Percentiles rank a stretch among this genome's conserved stretches.
Conservation (phyloP, 2,113 vertebrate genomes). For the Mixornis gularis region DNA sequence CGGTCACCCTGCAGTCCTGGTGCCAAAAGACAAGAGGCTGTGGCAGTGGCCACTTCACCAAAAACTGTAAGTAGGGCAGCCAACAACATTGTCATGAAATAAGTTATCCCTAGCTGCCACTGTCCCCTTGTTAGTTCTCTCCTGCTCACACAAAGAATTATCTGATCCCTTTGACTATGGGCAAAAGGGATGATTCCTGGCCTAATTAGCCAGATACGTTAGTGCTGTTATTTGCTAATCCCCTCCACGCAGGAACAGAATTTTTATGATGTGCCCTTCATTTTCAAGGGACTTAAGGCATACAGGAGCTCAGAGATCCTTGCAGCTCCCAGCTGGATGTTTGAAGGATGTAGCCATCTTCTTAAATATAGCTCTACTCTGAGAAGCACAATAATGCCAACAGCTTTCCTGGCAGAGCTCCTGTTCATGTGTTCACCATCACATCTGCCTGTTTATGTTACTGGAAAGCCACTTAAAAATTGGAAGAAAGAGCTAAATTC, state of each 20-base stretch:
- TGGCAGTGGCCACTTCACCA: slow-evolving; percentile 45
- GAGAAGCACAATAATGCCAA: neutral
- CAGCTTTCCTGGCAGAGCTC: neutral
- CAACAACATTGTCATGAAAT: neutral
- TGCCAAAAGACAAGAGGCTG: slow-evolving; percentile 72
- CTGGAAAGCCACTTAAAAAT: neutral
- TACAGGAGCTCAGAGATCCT: neutral
- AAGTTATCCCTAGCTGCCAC: neutral
- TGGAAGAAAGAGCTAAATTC: neutral
- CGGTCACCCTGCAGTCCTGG: slow-evolving; percentile 49
- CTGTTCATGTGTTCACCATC: neutral
- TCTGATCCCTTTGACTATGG: neutral
- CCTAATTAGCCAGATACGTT: neutral
- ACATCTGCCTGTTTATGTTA: neutral
- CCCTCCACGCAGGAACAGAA: neutral
- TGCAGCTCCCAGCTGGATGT: neutral
- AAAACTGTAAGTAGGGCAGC: slow-evolving; percentile 71
- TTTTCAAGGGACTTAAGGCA: neutral
- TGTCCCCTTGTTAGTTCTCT: neutral
- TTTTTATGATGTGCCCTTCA: neutral
- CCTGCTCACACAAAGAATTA: neutral
- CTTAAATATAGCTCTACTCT: neutral
- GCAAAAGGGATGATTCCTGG: neutral
- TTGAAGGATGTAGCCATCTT: neutral
- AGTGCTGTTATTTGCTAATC: neutral